Evolutionary conservation across 2,113 vertebrate species (phyloP), one percentile per base, ranked within the genome.

Genomic region (Thalassoma bifasciatum): DNA sequence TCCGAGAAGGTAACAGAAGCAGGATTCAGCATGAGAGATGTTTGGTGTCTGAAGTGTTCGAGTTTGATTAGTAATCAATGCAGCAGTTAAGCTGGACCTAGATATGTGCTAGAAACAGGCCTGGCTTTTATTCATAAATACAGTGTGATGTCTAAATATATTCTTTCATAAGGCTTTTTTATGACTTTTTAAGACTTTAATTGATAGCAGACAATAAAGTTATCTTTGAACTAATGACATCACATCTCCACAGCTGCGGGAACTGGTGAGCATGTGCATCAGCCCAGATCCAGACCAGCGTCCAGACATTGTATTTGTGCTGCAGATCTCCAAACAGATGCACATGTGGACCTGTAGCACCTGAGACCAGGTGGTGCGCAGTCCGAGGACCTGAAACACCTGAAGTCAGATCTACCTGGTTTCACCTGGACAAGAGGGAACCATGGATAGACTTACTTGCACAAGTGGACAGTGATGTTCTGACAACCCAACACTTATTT

Each of bases 221-320:
- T 40, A 26, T 34, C 4, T 10, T 37, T 53, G 14, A 67, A 53
- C 51, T 61, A 51, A 72, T 0, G 13, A 60, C 1, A 12, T 19
- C 4, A 3, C 10, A 10, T 9, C 12, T 24, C 49, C 36, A 21
- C 76, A 90, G 88, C 83, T 90, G 44, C 73, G 84, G 58, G 62
- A 83, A 47, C 82, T 90, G 71, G 86, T 90, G 1, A 63, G 88
- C 74, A 88, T 79, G 81, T 90, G 88, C 71, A 90, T 90, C 79
- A 90, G 66, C 67, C 82, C 84, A 2, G 86, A 88, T 14, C 86
- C 88, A 3, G 82, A 83, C 58, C 83, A 83, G 83, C 83, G 88
- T n/a, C 88, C 88, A 0, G 88, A 90, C 81, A 90, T 90, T 10
- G 68, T 85, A 26, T 90, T 86, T 22, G 79, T 90, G 73, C 81